These are phyloP conservation scores for Lagria hirta DNA, from an alignment of 2,888 invertebrate species.

Conservation along the genomic window DNA sequence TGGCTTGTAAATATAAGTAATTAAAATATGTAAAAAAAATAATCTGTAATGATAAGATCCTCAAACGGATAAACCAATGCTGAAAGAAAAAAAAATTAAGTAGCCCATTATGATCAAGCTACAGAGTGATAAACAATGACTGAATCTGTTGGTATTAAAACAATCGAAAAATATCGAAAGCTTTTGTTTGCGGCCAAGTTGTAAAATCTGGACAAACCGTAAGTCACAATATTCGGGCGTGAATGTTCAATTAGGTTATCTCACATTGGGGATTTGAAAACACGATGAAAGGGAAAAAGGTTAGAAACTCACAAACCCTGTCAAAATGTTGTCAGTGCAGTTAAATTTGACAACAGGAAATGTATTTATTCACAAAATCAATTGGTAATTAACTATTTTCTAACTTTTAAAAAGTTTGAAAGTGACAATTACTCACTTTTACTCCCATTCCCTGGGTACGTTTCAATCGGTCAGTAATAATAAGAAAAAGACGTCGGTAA, in stretches of 20 bases:
- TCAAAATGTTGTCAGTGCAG: slow-evolving; percentile 7
- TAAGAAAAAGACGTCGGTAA: slow-evolving; percentile 9
- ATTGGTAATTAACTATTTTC: slow-evolving; percentile 1
- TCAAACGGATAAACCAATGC: slow-evolving; percentile 8
- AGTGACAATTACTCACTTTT: slow-evolving; percentile 9
- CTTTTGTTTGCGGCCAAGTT: slow-evolving; percentile 5
- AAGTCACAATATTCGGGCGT: slow-evolving; percentile 8
- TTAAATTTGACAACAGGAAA: slow-evolving; percentile 8
- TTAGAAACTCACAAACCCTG: slow-evolving; percentile 8
- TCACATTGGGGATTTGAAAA: slow-evolving; percentile 7
- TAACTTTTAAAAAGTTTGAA: slow-evolving; percentile 9
- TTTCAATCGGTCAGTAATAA: slow-evolving; percentile 8
- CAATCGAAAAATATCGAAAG: slow-evolving; percentile 8
- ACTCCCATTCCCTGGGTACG: slow-evolving; percentile 6
- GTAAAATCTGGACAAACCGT: slow-evolving; percentile 6
- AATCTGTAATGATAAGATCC: slow-evolving; percentile 5
- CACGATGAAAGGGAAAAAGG: slow-evolving; percentile 7
- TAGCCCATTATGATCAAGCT: slow-evolving; percentile 7
- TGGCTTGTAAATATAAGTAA: slow-evolving; percentile 4
- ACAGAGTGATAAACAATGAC: slow-evolving; percentile 6
- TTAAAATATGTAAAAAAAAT: slow-evolving; percentile 9
- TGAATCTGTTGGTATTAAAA: slow-evolving; percentile 9
- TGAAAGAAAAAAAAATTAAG: slow-evolving; percentile 6
- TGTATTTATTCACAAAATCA: slow-evolving; percentile 9
- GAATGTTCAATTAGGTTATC: slow-evolving; percentile 4